Percentiles rank a stretch among this genome's conserved stretches.
Conservation (phyloP, 2,888 invertebrate genomes). For the Acronicta aceris region DNA sequence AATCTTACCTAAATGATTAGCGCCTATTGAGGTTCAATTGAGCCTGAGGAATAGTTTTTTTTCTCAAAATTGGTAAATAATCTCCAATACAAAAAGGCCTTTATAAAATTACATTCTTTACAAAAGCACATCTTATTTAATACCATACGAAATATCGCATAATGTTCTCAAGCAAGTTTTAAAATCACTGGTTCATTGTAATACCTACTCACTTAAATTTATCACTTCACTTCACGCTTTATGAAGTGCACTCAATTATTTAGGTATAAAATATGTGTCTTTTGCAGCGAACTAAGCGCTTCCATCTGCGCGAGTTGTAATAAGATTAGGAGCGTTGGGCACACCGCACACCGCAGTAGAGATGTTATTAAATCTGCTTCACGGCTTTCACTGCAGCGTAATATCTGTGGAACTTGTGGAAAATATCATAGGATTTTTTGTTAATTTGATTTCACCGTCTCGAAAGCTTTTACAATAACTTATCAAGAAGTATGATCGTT, state of each 20-base stretch:
- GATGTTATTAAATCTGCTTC: constrained; percentile 37
- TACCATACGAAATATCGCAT: no score
- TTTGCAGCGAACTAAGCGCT: constrained; percentile 24
- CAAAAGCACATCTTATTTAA: no score
- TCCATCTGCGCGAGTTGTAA: constrained; percentile 44
- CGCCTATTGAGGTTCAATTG: no score
- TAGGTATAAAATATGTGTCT: constrained; percentile 27
- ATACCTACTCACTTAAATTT: background rate
- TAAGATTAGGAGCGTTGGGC: constrained; percentile 31
- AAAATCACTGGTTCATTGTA: background rate
- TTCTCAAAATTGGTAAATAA: no score
- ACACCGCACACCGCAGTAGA: constrained; percentile 23
- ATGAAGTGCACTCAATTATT: constrained; percentile 9
- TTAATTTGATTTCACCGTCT: background rate
- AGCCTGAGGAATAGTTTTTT: no score
- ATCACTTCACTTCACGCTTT: constrained; percentile 13
- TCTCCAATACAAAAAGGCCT: no score
- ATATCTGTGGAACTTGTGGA: constrained; percentile 4
- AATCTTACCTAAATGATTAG: no score
- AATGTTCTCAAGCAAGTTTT: no score
- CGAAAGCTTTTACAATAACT: no score
- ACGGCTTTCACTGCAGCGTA: constrained; percentile 23
- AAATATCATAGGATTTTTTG: background rate
- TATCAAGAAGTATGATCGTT: no score
- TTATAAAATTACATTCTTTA: no score